Base-by-base conservation (phyloP, 2,797 vertebrate species). In the Staurois parvus region DNA sequence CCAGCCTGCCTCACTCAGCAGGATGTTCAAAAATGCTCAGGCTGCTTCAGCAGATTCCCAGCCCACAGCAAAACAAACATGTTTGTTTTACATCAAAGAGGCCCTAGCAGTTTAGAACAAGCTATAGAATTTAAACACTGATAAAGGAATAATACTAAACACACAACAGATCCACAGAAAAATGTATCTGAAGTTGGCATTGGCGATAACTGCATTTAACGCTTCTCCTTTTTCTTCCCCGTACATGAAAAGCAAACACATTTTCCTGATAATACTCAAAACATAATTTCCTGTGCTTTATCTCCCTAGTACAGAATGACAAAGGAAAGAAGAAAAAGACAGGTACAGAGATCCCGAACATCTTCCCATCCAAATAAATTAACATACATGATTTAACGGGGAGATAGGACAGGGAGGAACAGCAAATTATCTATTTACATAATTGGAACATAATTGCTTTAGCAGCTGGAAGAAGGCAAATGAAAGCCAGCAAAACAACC, bases 1-100 rank as follows among this genome's bases (percentile, higher is more conserved):
- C 87, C 88, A 92, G 87, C 81, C 70, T 90, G 87, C 86, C 84
- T 92, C 88, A 82, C 89, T 87, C 90, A 67, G 89, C 89, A 87
- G 90, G 90, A 88, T 76, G 81, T 88, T 85, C 45, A 75, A 90
- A 89, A 88, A 84, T 45, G 37, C 81, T 88, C 73, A 69, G 88
- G 86, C 88, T 87, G 32, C 84, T 89, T 88, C 79, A 85, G 85
- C 83, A 91, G 87, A 91, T 88, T 32, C 84, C 83, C 67, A 8
- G 81, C 83, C 83, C 84, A 82, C 37, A 88, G 83, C 84, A 89
- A 89, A 85, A 88, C 87, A 90, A 93, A 90, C 87, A 90, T 80
- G 85, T 90, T 90, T 91, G 88, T 82, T 91, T 88, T 90, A 88
- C 90, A 89, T 87, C 89, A 92, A 91, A 86, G 81, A 26, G 19